Base-by-base conservation (phyloP, 2,888 invertebrate species). In the Xanthia togata region DNA sequence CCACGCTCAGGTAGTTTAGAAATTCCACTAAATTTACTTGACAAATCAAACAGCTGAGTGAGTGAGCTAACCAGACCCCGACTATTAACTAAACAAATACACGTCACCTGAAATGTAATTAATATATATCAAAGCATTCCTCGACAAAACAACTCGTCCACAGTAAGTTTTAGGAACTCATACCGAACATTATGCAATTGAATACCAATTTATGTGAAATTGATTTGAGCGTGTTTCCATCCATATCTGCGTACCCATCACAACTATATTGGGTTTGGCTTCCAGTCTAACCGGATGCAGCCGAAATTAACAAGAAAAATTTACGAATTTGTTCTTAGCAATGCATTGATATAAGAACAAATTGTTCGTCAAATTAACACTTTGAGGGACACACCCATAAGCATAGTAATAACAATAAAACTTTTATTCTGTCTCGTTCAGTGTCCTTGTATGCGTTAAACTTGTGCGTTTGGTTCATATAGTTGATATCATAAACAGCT, bases 11-110 rank as follows among this genome's bases (percentile, higher is more conserved):
- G 50, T 67, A 70, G 65, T 59, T 59, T 38, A 44, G 44, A 38
- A 41, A 71, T 71, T 64, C 44, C 53, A 63, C 50, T 44, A 50
- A 76, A 65, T 76, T 82, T 57, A 57, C 55, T 47, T 35, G n/a
- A 65, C 55, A 70, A 81, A 75, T 60, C 76, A 69, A 81, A 82
- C 64, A 76, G 53, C 31, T 41, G 44, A 62, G 35, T 62, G 26
- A 59, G 57, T 26, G 26, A 69, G 11, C 47, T 60, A 59, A n/a
- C 31, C 31, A 70, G 50, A 63, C 31, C 53, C 38, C 14, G n/a
- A 41, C 44, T 35, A 59, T 67, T 67, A 31, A 8, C 47, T 62
- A 35, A 76, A 64, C 62, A 81, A 81, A 68, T 64, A 71, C 57
- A 71, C 44, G 12, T 31, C 38, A 55, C 53, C 53, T 55, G 47